These are phyloP conservation scores for Trichosurus vulpecula DNA, from an alignment of 2,797 vertebrate genomes.

Conservation along the genomic window DNA sequence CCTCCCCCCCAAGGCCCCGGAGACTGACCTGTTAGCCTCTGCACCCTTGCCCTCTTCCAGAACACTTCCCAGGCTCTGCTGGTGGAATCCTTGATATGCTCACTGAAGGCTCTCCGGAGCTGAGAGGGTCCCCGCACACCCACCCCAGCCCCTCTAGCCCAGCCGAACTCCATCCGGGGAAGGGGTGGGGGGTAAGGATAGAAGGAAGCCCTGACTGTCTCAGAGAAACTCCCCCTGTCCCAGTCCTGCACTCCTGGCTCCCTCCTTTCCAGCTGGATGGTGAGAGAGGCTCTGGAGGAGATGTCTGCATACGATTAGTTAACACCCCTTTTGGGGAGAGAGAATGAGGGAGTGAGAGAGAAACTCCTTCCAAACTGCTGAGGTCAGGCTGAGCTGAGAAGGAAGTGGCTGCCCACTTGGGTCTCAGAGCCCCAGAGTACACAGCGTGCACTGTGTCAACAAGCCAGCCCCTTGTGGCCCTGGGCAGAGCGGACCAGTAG, in stretches of 20 bases:
- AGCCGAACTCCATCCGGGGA: not conserved
- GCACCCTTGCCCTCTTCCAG: conserved; percentile 89
- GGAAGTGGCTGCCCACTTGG: conserved; percentile 82
- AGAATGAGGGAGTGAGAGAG: conserved; percentile 60
- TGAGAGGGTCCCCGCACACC: conserved; percentile 76
- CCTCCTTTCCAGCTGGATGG: conserved; percentile 6
- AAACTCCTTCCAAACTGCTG: conserved; percentile 74
- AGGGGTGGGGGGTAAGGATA: not conserved
- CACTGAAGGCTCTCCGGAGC: conserved; percentile 89
- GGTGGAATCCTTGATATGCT: conserved; percentile 87
- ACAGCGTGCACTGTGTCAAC: not conserved
- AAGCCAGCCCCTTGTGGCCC: not conserved
- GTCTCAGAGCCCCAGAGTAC: conserved; percentile 30
- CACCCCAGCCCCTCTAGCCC: conserved; percentile 78
- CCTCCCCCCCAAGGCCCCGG: not conserved
- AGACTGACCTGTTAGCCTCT: conserved; percentile 88
- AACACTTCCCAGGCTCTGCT: conserved; percentile 89
- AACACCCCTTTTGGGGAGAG: conserved; percentile 72
- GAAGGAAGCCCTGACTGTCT: not conserved
- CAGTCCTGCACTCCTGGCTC: not conserved
- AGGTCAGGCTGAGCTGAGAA: conserved; percentile 80
- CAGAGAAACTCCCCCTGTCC: not conserved
- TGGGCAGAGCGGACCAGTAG: not conserved
- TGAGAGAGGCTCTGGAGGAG: conserved; percentile 72
- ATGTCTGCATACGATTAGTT: conserved; percentile 82